Base-by-base conservation (phyloP, 2,888 invertebrate genomes). In the Oscheius sp. region DNA sequence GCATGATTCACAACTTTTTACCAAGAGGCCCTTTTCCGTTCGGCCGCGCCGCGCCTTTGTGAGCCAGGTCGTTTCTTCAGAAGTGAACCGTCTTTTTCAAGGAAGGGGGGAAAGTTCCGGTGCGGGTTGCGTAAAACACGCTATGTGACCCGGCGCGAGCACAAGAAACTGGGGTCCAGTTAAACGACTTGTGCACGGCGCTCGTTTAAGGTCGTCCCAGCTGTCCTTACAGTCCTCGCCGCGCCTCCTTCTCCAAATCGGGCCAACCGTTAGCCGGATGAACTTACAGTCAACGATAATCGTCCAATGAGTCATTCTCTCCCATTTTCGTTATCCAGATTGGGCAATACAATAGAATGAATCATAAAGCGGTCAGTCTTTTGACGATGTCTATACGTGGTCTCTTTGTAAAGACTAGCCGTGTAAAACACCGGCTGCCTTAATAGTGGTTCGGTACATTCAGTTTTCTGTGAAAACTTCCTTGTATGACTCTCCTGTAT, bases 1-100 rank as follows among this genome's bases (percentile, higher is more conserved):
- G 29, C 63, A 48, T 63, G 63, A 63, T 63, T 63, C 63, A 63
- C 63, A 63, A 48, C 63, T 63, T 63, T 63, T 63, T 63, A 42
- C 42, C 42, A 48, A 63, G 32, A 29, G 13, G 63, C 4, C 63
- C 62, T 62, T 62, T 29, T 29, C n/a, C 37, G 62, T 62, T 42
- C 62, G 63, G 48, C 63, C 33, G 11, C 0, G 21, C 21, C 32
- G 58, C 7, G 42, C 3, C 33, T 58, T 29, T 58, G 33, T 58
- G 58, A 58, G 58, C 58, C 58, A 58, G 60, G 42, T 42, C 42
- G 42, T 42, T 42, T 42, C 42, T 42, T 42, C 42, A 3, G 42
- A 7, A 42, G 42, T 7, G 42, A 42, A 42, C 42, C 3, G 42
- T 42, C 42, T 42, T 42, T 42, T 42, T 42, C 42, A 7, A 42